These are phyloP conservation scores for Spermophilus dauricus DNA, from an alignment of 2,113 vertebrate genomes.

Conservation along the genomic window DNA sequence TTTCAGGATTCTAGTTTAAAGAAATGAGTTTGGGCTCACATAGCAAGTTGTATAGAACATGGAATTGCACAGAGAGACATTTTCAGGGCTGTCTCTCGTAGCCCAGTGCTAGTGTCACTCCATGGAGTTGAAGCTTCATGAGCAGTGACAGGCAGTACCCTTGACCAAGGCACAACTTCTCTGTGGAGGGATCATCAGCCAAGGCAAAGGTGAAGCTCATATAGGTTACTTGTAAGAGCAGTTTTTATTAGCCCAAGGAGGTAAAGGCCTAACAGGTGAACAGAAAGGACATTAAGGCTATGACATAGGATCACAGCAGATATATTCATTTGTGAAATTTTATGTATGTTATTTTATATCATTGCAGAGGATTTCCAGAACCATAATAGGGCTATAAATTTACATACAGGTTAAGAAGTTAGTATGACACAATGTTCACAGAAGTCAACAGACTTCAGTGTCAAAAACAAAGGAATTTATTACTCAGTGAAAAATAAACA, in stretches of 20 bases:
- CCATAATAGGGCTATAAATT: neutral
- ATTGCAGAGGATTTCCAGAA: neutral
- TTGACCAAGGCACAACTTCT: neutral
- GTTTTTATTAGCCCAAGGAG: neutral
- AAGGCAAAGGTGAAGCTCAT: neutral
- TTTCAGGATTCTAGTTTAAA: neutral
- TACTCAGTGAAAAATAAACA: neutral
- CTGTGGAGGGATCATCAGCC: no score
- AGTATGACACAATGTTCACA: neutral
- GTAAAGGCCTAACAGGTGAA: rapidly evolving
- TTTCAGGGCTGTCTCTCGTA: neutral
- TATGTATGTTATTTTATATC: neutral
- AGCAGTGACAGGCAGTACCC: rapidly evolving
- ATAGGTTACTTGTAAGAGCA: neutral
- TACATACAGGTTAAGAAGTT: neutral
- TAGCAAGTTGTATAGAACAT: rapidly evolving
- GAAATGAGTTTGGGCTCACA: neutral
- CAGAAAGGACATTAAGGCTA: neutral
- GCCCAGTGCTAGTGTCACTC: neutral
- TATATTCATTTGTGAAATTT: neutral
- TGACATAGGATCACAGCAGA: rapidly evolving
- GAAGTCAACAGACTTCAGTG: neutral
- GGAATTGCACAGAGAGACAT: neutral
- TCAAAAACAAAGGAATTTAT: neutral
- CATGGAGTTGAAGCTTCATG: neutral